Conservation (phyloP, 2,888 invertebrate species). For the Volucella bombylans region DNA sequence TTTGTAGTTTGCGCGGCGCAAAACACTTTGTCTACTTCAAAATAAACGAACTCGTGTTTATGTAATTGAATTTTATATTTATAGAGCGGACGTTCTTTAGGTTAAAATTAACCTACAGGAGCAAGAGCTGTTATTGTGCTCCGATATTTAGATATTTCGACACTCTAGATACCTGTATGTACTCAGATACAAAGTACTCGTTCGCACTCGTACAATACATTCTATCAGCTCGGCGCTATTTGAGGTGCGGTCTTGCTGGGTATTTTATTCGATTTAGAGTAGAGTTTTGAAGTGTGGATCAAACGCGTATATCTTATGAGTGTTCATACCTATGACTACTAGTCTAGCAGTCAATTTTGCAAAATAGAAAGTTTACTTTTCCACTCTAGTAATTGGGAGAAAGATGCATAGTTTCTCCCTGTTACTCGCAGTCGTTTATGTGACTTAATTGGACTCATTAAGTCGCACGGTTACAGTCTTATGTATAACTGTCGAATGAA, state of each 20-base stretch:
- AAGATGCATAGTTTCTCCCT: slow-evolving; percentile 20
- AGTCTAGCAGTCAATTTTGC: slow-evolving; percentile 51
- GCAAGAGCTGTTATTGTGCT: slow-evolving; percentile 20
- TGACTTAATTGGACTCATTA: slow-evolving; percentile 66
- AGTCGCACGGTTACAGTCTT: slow-evolving; percentile 33
- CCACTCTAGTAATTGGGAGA: slow-evolving; percentile 31
- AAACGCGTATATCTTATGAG: slow-evolving; percentile 2
- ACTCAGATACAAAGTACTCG: no score
- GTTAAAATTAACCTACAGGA: slow-evolving; percentile 57
- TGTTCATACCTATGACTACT: slow-evolving; percentile 21
- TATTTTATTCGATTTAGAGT: background rate
- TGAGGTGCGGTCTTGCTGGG: no score
- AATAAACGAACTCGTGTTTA: slow-evolving; percentile 65
- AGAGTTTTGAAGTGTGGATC: background rate
- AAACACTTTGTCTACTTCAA: slow-evolving; percentile 40
- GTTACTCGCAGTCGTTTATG: slow-evolving; percentile 41
- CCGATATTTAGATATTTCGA: slow-evolving; percentile 10
- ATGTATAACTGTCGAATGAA: slow-evolving; percentile 45
- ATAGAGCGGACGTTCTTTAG: slow-evolving; percentile 43
- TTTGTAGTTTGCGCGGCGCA: slow-evolving; percentile 65
- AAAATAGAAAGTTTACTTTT: slow-evolving; percentile 65
- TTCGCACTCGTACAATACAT: no score
- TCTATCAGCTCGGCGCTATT: no score
- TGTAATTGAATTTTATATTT: slow-evolving; percentile 67
- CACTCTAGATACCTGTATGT: background rate